phyloP scores from a whole-genome alignment of 2,888 invertebrate genomes.

The Tortricodes alternella region DNA sequence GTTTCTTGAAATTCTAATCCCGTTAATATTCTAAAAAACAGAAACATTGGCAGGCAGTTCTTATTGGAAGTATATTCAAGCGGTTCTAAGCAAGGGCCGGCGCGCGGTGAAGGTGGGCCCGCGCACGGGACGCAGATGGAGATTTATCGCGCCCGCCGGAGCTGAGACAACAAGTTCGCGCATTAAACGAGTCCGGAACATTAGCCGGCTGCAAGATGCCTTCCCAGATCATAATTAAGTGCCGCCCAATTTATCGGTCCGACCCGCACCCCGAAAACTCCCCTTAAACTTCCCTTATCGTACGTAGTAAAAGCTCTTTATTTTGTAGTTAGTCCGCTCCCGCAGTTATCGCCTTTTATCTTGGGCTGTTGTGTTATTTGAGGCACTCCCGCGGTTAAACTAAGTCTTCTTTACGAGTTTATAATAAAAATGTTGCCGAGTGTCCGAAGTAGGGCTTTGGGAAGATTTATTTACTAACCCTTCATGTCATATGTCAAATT shows the following conservation, averaged over 20 bases:
- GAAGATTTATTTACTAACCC: slow-evolving; percentile 23
- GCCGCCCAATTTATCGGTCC: slow-evolving; percentile 82
- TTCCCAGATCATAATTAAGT: slow-evolving; percentile 83
- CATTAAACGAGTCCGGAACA: slow-evolving; percentile 82
- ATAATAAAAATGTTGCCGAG: slow-evolving; percentile 34
- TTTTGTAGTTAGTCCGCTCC: slow-evolving; percentile 75
- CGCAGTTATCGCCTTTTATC: slow-evolving; percentile 73
- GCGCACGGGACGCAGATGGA: slow-evolving; percentile 66
- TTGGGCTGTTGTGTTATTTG: slow-evolving; percentile 47
- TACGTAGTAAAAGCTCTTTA: slow-evolving; percentile 78
- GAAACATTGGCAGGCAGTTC: neutral
- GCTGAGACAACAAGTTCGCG: slow-evolving; percentile 80
- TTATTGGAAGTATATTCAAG: neutral
- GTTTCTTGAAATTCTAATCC: no score
- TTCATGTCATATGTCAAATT: slow-evolving; percentile 22
- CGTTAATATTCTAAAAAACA: no score
- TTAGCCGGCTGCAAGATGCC: slow-evolving; percentile 82
- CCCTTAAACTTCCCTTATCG: slow-evolving; percentile 81
- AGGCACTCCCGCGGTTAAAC: slow-evolving; percentile 32
- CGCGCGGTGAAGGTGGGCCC: slow-evolving; percentile 42
- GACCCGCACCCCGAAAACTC: slow-evolving; percentile 77
- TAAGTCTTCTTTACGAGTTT: slow-evolving; percentile 37
- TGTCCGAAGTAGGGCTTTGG: slow-evolving; percentile 20
- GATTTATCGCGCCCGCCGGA: slow-evolving; percentile 80
- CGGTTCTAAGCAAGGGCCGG: neutral